phyloP scores from a whole-genome alignment of 1,140 invertebrate genomes.

The Hyposmocoma kahamanoa region DNA sequence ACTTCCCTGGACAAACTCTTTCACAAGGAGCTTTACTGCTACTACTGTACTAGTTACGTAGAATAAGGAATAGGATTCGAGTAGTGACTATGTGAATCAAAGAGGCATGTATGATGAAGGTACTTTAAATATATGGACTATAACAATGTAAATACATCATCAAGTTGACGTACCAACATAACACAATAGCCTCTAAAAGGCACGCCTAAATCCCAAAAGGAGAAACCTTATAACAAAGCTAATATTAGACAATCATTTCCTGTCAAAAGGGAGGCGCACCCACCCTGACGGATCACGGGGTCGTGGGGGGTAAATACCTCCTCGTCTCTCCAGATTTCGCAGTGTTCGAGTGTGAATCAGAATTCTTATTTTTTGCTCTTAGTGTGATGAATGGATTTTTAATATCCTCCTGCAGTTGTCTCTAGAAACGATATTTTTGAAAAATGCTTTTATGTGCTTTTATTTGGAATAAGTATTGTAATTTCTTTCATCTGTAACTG shows the following conservation, averaged over 20 bases:
- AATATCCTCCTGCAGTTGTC: slow-evolving; percentile 63
- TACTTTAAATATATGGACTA: too few relatives aligned
- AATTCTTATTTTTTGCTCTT: slow-evolving; percentile 62
- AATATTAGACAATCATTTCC: slow-evolving; percentile 74
- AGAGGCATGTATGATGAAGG: too few relatives aligned
- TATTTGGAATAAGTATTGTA: slow-evolving; percentile 12
- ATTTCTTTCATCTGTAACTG: too few relatives aligned
- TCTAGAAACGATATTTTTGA: slow-evolving; percentile 18
- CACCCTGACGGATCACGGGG: slow-evolving; percentile 29
- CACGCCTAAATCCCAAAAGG: slow-evolving; percentile 57
- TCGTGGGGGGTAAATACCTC: slow-evolving; percentile 48
- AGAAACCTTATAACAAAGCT: slow-evolving; percentile 71
- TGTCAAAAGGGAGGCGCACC: slow-evolving; percentile 62
- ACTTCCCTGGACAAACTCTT: too few relatives aligned
- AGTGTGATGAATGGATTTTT: slow-evolving; percentile 68
- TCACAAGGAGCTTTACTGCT: too few relatives aligned
- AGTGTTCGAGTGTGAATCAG: slow-evolving; percentile 67
- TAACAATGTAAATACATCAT: too few relatives aligned
- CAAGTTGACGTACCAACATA: neutral
- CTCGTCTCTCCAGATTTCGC: slow-evolving; percentile 66
- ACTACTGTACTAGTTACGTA: too few relatives aligned
- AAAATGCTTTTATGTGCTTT: slow-evolving; percentile 27
- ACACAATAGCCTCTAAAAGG: slow-evolving; percentile 20
- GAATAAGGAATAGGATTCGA: too few relatives aligned
- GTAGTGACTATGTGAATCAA: too few relatives aligned